Percentiles rank a stretch among this genome's conserved stretches.
These are phyloP conservation scores for Orthosia gothica DNA, from an alignment of 2,888 invertebrate genomes.

Conservation along the genomic window DNA sequence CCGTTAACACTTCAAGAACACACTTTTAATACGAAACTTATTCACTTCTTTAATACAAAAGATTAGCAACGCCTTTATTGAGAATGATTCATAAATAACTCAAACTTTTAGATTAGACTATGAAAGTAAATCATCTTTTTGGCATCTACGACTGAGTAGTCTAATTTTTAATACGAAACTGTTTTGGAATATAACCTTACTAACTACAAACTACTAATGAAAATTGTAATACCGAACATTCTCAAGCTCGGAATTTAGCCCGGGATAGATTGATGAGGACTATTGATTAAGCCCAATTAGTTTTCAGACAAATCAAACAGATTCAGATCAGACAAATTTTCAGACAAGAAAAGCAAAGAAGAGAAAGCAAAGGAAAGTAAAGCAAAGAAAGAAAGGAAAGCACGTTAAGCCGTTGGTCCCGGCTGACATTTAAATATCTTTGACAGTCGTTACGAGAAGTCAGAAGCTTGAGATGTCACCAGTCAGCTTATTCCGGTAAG, in stretches of 20 bases:
- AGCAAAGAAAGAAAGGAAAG: too few species aligned
- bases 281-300: constrained; percentile 23
- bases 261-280: constrained; percentile 22
- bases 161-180: constrained; percentile 13
- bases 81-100: background rate
- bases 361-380: too few species aligned
- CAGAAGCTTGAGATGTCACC: too few species aligned
- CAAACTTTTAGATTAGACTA: too few species aligned
- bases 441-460: too few species aligned
- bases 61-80: background rate
- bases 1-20: constrained; percentile 19
- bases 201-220: constrained; percentile 25
- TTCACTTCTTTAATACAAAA: background rate
- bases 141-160: background rate
- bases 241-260: constrained; percentile 13
- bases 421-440: too few species aligned
- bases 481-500: too few species aligned
- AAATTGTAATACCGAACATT: constrained; percentile 34
- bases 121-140: background rate
- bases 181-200: constrained; percentile 1
- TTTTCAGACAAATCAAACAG: constrained; percentile 4
- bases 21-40: background rate
- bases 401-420: too few species aligned
- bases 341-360: too few species aligned
- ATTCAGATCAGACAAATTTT: too few species aligned